Evolutionary conservation across 2,113 vertebrate species (phyloP), one percentile per base, ranked within the genome.

Genomic region (Chaetura pelagica): DNA sequence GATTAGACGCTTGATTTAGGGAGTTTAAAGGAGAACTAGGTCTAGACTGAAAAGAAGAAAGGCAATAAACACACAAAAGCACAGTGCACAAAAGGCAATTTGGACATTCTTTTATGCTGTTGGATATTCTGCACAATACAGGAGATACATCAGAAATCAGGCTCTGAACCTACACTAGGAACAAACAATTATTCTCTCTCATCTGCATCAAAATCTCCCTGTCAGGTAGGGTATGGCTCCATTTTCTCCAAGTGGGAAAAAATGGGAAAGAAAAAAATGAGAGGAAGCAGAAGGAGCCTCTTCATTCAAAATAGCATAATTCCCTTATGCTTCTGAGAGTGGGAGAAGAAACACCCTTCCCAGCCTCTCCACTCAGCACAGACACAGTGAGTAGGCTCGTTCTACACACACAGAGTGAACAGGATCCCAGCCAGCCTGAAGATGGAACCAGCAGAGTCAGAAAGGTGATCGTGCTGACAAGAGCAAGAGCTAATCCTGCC

Each of bases 51-150:
- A 30, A 59, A 75, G 32, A 91, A 85, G 32, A 91, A 85, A 81
- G 69, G 12, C 16, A 62, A 38, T 16, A n/a, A 6, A 57, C 20
- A 63, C 32, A 76, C 54, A 84, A 24, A 3, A 87, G 42, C 27
- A 82, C n/a, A n/a, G 20, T 66, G 35, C 68, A 81, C 55, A 84
- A 62, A 80, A 49, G 46, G 59, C 40, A 76, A 46, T 78, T 19
- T 68, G 38, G 72, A 81, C 68, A 81, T 75, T 55, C 46, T 97
- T 96, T 97, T 96, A 88, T 95, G 79, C 61, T 86, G 40, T 90
- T 89, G 88, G 67, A 71, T 90, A 93, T 74, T 91, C 46, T 83
- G 68, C 87, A 85, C n/a, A 44, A 24, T 66, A 75, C 13, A 81
- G 44, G 73, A 86, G 90, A 92, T 72, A 84, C 81, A 80, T 67